These are phyloP conservation scores for Pentamera pediparva DNA, from an alignment of 53 echinoderm and acorn worm genomes.

Conservation along the genomic window DNA sequence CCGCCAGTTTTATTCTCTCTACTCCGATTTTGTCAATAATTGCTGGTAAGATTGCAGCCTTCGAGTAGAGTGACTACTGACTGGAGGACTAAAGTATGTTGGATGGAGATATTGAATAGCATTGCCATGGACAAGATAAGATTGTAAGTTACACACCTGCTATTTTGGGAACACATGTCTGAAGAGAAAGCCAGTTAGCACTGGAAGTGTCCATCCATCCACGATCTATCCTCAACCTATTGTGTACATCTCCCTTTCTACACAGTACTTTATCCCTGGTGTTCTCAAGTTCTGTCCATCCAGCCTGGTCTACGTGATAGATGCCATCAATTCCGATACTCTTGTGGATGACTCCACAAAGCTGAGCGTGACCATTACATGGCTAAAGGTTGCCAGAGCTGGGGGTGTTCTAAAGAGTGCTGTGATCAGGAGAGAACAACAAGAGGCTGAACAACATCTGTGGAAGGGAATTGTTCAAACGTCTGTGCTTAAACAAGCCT, in stretches of 20 bases:
- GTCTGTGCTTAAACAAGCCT: slow-evolving; percentile 54
- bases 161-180: too few relatives aligned
- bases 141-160: too few relatives aligned
- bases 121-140: too few relatives aligned
- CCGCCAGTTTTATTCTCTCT: too few relatives aligned
- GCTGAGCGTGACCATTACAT: slow-evolving; percentile 67
- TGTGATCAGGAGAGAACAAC: background rate
- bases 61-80: too few relatives aligned
- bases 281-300: slow-evolving; percentile 69
- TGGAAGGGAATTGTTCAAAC: slow-evolving; percentile 80
- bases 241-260: background rate
- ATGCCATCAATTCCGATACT: slow-evolving; percentile 35
- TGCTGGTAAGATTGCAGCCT: too few relatives aligned
- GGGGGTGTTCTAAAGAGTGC: slow-evolving; percentile 43
- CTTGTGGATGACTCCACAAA: slow-evolving; percentile 14
- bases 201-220: too few relatives aligned
- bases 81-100: too few relatives aligned
- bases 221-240: background rate
- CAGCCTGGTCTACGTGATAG: slow-evolving; percentile 56
- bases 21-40: too few relatives aligned
- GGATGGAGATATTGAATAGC: too few relatives aligned
- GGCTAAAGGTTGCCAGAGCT: slow-evolving; percentile 72
- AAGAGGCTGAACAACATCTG: slow-evolving; percentile 1
- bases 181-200: too few relatives aligned
- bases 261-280: slow-evolving; percentile 74